A percentile compares a stretch with the other conserved stretches of the same genome.
These are phyloP conservation scores for Caretta caretta DNA, from an alignment of 2,113 vertebrate genomes.

Conservation along the genomic window DNA sequence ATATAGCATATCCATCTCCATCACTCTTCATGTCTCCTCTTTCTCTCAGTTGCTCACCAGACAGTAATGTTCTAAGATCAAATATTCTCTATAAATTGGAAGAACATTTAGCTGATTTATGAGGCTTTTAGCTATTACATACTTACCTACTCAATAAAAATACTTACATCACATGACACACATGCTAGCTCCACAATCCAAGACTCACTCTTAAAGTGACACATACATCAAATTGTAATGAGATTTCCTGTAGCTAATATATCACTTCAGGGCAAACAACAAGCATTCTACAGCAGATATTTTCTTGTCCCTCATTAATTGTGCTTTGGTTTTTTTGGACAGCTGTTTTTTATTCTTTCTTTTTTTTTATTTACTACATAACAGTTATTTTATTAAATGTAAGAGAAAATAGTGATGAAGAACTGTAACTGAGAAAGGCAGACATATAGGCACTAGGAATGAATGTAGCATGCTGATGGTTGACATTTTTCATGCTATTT, in stretches of 20 bases:
- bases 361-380: constrained; percentile 43
- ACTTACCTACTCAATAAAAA: constrained; percentile 87
- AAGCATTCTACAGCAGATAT: constrained; percentile 73
- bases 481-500: not conserved
- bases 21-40: constrained; percentile 72
- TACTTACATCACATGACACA: constrained; percentile 85
- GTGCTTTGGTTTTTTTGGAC: constrained; percentile 64
- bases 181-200: constrained; percentile 80
- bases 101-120: constrained; percentile 86
- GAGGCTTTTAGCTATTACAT: constrained; percentile 87
- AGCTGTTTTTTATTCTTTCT: constrained; percentile 7
- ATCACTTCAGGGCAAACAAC: constrained; percentile 84
- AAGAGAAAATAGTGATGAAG: constrained; percentile 30
- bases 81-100: constrained; percentile 86
- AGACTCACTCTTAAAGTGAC: constrained; percentile 83
- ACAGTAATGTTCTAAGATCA: constrained; percentile 83
- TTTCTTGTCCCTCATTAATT: constrained; percentile 74
- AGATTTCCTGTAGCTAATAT: constrained; percentile 85
- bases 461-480: not conserved
- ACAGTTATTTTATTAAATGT: constrained; percentile 25
- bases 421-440: not conserved
- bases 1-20: constrained; percentile 77
- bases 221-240: constrained; percentile 84
- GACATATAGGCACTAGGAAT: not conserved
- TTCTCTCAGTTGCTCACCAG: constrained; percentile 74